Conservation (phyloP, 2,113 vertebrate species). For the Dissostichus mawsoni region DNA sequence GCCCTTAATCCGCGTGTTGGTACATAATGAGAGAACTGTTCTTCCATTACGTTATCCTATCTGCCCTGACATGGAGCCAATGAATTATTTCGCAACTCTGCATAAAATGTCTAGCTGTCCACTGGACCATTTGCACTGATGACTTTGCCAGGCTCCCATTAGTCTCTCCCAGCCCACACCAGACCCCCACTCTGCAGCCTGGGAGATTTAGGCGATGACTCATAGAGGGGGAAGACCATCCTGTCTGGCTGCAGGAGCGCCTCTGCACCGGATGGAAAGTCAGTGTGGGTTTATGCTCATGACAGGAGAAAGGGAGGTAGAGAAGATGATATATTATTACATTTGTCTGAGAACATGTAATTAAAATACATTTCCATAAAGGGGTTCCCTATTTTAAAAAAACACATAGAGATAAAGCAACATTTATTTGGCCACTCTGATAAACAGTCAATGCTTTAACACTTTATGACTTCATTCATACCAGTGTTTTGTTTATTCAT, state of each 20-base stretch:
- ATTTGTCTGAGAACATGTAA: constrained; percentile 34
- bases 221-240: constrained; percentile 57
- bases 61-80: constrained; percentile 7
- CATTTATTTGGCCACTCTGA: constrained; percentile 33
- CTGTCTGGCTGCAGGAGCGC: constrained; percentile 47
- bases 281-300: constrained; percentile 48
- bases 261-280: constrained; percentile 65
- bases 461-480: not conserved
- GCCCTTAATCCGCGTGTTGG: not conserved
- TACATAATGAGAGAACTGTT: constrained; percentile 3
- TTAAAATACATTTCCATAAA: constrained; percentile 5
- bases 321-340: constrained; percentile 22
- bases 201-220: constrained; percentile 54
- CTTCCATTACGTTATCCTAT: constrained; percentile 22
- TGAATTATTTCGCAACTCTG: constrained; percentile 29
- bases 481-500: constrained; percentile 17
- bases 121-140: constrained; percentile 35
- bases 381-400: constrained; percentile 33
- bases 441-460: not conserved
- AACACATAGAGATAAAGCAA: constrained; percentile 29
- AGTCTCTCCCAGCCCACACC: constrained; percentile 27
- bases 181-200: constrained; percentile 44
- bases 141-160: constrained; percentile 49
- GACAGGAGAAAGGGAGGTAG: constrained; percentile 22
- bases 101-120: constrained; percentile 3